These are phyloP conservation scores for Platysteira castanea DNA, from an alignment of 2,113 vertebrate genomes.

Conservation along the genomic window DNA sequence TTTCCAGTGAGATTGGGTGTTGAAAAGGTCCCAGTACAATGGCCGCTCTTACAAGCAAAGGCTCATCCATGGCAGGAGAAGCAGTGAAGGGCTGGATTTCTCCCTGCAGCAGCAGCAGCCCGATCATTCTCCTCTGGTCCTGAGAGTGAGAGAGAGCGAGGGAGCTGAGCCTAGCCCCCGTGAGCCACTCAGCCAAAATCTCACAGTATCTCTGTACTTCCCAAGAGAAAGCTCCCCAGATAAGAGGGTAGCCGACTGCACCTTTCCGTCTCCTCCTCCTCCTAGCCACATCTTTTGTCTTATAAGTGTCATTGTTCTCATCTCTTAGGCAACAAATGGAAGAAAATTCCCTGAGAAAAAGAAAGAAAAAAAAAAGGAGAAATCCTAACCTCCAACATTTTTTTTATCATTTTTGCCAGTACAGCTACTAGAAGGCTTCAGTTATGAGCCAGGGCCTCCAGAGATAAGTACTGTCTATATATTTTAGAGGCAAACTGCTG, in stretches of 20 bases:
- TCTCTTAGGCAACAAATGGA: background rate
- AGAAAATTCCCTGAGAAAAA: background rate
- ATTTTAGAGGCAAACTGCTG: background rate
- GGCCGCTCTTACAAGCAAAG: fast-evolving
- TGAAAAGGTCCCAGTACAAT: background rate
- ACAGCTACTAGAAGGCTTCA: background rate
- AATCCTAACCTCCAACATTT: background rate
- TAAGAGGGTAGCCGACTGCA: too few relatives aligned
- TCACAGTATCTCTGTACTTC: background rate
- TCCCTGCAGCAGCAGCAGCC: background rate
- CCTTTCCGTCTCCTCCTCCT: background rate
- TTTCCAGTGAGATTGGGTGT: background rate
- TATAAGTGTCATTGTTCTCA: fast-evolving
- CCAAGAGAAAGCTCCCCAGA: background rate
- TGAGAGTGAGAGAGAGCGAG: background rate
- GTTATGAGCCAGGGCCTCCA: background rate
- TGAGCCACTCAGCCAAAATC: background rate
- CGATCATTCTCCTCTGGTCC: background rate
- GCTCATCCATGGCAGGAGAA: background rate
- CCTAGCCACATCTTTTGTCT: background rate
- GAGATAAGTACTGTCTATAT: background rate
- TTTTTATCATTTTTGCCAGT: background rate
- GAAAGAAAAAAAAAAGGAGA: background rate
- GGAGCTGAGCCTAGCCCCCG: background rate
- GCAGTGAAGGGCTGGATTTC: background rate